Conservation (phyloP, 2,888 invertebrate genomes). For the Coecobrya sp. region DNA sequence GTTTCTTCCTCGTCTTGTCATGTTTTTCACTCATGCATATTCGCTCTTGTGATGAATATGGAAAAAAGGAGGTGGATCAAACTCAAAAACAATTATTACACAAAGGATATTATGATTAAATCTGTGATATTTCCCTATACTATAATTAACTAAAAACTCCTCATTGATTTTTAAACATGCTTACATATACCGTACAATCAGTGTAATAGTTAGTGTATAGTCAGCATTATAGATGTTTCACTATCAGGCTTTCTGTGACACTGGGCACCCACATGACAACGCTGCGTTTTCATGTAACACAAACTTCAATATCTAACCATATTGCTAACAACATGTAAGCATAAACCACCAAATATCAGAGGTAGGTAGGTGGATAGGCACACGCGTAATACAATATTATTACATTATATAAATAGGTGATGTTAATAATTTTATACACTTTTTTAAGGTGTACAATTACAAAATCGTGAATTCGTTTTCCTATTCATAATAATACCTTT, state of each 20-base stretch:
- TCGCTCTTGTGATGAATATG: slow-evolving; percentile 44
- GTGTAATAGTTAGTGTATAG: too few species aligned
- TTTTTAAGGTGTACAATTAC: slow-evolving; percentile 27
- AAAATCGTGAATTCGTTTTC: slow-evolving; percentile 13
- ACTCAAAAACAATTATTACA: slow-evolving; percentile 57
- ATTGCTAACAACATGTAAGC: neutral
- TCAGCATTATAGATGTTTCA: too few species aligned
- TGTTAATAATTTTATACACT: neutral
- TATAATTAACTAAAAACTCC: slow-evolving; percentile 24
- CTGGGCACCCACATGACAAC: neutral
- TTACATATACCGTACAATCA: neutral
- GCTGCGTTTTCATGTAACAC: neutral
- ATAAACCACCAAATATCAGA: neutral
- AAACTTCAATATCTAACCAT: neutral
- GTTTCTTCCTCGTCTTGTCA: slow-evolving; percentile 9
- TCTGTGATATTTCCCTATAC: slow-evolving; percentile 30
- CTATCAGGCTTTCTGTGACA: too few species aligned
- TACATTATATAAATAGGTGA: neutral
- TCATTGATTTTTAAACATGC: slow-evolving; percentile 38
- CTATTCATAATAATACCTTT: slow-evolving; percentile 14
- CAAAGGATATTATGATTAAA: slow-evolving; percentile 54
- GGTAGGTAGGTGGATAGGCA: neutral
- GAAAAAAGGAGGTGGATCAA: slow-evolving; percentile 54
- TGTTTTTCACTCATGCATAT: neutral
- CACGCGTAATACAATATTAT: neutral